Percentiles rank a stretch among this genome's conserved stretches.
Conservation (phyloP, 2,113 vertebrate species). For the Bos javanicus region DNA sequence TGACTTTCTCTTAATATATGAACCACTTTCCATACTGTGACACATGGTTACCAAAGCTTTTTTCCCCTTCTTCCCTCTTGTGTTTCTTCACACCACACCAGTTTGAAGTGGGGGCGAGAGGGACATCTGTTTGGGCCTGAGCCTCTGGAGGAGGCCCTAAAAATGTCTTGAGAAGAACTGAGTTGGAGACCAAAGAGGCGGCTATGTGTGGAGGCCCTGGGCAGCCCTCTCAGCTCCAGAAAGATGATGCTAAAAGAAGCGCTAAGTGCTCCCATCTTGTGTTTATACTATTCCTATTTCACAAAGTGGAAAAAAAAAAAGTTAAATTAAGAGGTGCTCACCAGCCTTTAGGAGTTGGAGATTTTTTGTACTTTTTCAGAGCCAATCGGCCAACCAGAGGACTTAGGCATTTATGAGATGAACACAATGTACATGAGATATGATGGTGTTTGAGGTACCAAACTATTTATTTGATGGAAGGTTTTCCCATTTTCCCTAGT, state of each 20-base stretch:
- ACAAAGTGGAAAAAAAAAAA: constrained; percentile 21
- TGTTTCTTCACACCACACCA: constrained; percentile 55
- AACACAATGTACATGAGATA: neutral
- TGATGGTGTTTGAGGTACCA: neutral
- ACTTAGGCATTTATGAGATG: neutral
- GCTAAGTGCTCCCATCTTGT: neutral
- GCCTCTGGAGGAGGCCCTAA: constrained; percentile 75
- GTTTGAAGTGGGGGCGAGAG: constrained; percentile 65
- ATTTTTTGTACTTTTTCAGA: neutral
- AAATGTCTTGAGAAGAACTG: constrained; percentile 62
- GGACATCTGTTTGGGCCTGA: constrained; percentile 74
- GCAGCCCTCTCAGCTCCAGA: constrained; percentile 56
- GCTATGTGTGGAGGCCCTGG: constrained; percentile 62
- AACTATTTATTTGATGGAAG: neutral
- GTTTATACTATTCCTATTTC: constrained; percentile 36
- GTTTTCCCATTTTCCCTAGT: neutral
- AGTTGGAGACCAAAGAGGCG: constrained; percentile 70
- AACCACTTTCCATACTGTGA: constrained; percentile 48
- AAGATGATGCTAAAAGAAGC: constrained; percentile 49
- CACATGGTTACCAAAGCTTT: constrained; percentile 52
- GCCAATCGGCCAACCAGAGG: neutral
- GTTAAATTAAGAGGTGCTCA: constrained; percentile 13
- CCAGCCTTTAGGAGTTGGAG: neutral
- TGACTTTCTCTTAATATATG: constrained; percentile 29
- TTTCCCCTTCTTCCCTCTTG: constrained; percentile 28